Evolutionary conservation across 1,140 invertebrate genomes (phyloP), one percentile per base, ranked within the genome.

Genomic region (Drosophila leontia): DNA sequence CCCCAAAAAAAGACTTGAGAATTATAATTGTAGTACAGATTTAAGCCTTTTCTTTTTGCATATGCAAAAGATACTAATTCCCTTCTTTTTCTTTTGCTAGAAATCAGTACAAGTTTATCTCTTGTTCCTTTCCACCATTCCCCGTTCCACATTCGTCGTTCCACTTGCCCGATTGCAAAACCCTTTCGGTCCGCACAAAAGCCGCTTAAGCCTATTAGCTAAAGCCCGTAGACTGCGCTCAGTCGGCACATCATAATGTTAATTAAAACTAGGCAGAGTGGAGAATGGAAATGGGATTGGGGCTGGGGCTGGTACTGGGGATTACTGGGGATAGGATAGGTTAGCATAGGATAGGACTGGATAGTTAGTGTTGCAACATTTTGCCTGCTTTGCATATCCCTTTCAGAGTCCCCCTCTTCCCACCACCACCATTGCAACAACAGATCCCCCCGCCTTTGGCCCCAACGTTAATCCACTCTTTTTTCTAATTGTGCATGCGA

Each of bases 201-300:
- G 58, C 71, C 59, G 58, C 71, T 75, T 75, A 75, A 75, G 71
- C 70, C 71, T 75, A 76, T 75, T 76, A 75, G 71, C 74, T 44
- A 75, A 75, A 76, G 57, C 60, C 39, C 50, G 62, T 37, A 76
- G 45, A 76, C 44, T 59, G 61, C 39, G 56, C 74, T 77, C 64
- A 68, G 47, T 69, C 56, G 64, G 75, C 56, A 68, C 56, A 68
- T 78, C 63, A 78, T 78, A 77, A 78, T 78, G 75, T 55, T 78
- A 78, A 78, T 78, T 78, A 78, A 78, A 78, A 78, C 48, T 44
- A 72, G 42, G 29, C 68, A n/a, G 48, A 44, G 62, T 34, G 15
- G 67, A 13, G 67, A 13, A 44, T 44, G 37, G 32, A 34, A 65
- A 17, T 34, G 39, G 37, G 9, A 29, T 2, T 23, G 34, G 60